Evolutionary conservation across 2,888 invertebrate genomes (phyloP).

Genomic region (Serripes groenlandicus): DNA sequence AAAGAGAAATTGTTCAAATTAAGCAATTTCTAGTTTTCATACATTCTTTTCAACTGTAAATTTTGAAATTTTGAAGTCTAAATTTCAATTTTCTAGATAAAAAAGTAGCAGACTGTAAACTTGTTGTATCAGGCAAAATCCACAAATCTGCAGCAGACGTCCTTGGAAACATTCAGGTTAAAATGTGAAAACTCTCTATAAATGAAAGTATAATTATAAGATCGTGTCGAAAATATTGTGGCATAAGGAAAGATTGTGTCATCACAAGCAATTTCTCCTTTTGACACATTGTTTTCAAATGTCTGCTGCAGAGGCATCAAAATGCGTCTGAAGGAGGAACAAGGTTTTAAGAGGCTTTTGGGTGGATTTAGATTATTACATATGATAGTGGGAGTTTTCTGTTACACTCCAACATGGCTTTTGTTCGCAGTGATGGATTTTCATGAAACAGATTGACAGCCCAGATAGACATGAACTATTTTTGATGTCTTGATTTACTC

Average conservation of each 20-base stretch:
- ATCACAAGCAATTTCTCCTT: background rate
- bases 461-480: slow-evolving; percentile 8
- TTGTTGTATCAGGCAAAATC: too few relatives aligned
- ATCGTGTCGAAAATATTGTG: background rate
- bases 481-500: background rate
- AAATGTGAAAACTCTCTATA: too few relatives aligned
- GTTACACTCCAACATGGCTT: background rate
- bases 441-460: slow-evolving; percentile 5
- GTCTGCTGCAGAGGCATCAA: background rate
- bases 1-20: background rate
- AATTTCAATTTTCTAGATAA: too few relatives aligned
- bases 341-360: background rate
- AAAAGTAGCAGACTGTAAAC: too few relatives aligned
- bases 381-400: slow-evolving; percentile 2
- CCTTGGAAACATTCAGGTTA: too few relatives aligned
- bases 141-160: too few relatives aligned
- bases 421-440: slow-evolving; percentile 2
- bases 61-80: too few relatives aligned
- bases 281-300: background rate
- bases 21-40: background rate
- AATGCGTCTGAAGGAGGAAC: background rate
- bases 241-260: background rate
- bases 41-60: background rate
- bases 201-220: too few relatives aligned
- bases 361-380: slow-evolving; percentile 3